phyloP scores from a whole-genome alignment of 2,888 invertebrate species.

The Disparrhopalites patrizii region DNA sequence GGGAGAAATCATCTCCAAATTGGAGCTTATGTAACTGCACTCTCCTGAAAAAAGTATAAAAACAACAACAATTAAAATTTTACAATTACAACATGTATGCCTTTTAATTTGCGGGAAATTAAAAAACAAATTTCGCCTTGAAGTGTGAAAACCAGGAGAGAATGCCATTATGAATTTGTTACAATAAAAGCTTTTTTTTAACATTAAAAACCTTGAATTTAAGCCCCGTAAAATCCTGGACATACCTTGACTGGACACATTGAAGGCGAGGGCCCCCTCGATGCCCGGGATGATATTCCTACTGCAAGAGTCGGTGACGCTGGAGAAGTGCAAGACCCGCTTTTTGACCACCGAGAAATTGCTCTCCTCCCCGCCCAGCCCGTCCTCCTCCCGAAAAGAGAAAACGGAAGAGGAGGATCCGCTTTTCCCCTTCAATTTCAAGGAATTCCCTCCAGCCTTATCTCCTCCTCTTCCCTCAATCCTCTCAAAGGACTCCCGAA shows the following conservation, averaged over 20 bases:
- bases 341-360: conserved; percentile 31
- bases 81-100: neutral
- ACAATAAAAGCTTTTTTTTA: no score
- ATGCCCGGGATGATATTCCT: conserved; percentile 57
- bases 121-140: no score
- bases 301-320: conserved; percentile 64
- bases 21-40: neutral
- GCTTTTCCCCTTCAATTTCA: neutral
- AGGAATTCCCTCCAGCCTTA: neutral
- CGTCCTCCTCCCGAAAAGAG: neutral
- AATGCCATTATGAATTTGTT: no score
- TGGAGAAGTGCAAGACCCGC: conserved; percentile 58
- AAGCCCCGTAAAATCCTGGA: no score
- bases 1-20: neutral
- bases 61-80: neutral
- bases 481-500: conserved; percentile 56
- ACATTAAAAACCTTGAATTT: no score
- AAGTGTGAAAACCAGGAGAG: no score
- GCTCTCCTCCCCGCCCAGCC: neutral
- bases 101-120: neutral
- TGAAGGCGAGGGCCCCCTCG: conserved; percentile 63
- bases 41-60: neutral
- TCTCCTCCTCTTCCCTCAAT: conserved; percentile 8
- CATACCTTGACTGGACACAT: conserved; percentile 67
- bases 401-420: neutral